Conservation (phyloP, 2,113 vertebrate genomes). For the Terrapene triunguis region DNA sequence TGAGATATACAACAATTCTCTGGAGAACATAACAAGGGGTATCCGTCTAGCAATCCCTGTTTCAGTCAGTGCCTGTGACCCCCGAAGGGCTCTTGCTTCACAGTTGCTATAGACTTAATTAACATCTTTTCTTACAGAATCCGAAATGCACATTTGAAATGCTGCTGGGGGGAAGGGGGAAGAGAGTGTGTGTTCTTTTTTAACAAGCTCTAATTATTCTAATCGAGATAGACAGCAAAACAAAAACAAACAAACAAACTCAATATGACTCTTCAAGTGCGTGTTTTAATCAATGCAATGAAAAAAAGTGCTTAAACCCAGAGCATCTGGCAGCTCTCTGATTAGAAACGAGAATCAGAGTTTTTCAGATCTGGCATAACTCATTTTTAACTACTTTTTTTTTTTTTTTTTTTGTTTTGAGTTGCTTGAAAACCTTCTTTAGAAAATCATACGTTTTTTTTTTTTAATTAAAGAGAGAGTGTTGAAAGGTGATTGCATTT, state of each 20-base stretch:
- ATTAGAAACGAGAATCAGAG: background rate
- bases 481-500: background rate
- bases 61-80: background rate
- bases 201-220: background rate
- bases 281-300: background rate
- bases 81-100: background rate
- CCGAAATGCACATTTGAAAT: background rate
- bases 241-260: background rate
- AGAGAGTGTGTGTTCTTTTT: background rate
- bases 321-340: background rate
- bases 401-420: background rate
- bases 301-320: background rate
- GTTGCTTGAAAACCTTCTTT: background rate
- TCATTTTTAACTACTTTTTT: background rate
- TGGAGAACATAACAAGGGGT: background rate
- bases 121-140: background rate
- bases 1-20: background rate
- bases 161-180: rapidly evolving
- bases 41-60: background rate
- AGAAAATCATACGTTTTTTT: background rate
- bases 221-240: background rate
- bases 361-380: background rate
- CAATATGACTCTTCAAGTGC: background rate
- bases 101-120: background rate
- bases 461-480: background rate